Evolutionary conservation across 2,113 vertebrate species (phyloP), one percentile per base, ranked within the genome.

Genomic region (Neofelis nebulosa): DNA sequence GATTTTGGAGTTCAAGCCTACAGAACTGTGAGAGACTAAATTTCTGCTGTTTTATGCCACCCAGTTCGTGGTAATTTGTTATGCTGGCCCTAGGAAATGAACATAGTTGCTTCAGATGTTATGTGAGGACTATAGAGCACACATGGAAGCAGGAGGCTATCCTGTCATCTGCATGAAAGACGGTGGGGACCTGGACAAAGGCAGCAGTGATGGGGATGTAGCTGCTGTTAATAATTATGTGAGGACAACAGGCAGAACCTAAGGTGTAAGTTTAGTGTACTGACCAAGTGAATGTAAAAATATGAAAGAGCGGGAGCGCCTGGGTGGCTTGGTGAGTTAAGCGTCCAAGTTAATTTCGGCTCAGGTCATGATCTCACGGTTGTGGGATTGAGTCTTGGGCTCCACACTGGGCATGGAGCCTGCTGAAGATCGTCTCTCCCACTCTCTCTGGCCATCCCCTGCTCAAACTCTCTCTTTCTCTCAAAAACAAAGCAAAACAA

Each of bases 131-230:
- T n/a, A n/a, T 2, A 0, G 45, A 84, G 10, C 73, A 48, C 15
- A 4, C 1, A 9, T 33, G 16, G 9, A 71, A 63, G 25, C 3
- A 18, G n/a, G 14, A 19, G 25, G 4, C 45, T n/a, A 0, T 38
- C 10, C 14, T 8, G 5, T 38, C 21, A 4, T 74, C 57, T 55
- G 29, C 12, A 27, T 1, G 27, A 23, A 50, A 79, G 76, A 38
- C 5, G 2, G 7, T 2, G 12, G 23, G 4, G 33, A 29, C 3
- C 3, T 10, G 29, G 73, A 71, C 48, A 21, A 4, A 11, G 29
- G 9, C 5, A 2, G 2, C 3, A 13, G 29, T 16, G 7, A 5
- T n/a, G n/a, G n/a, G 50, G 9, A 27, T 21, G 16, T 16, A 10
- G 3, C 16, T 55, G 33, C 16, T 82, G 2, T 33, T 41, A 11